Evolutionary conservation across 1,140 invertebrate genomes (phyloP).

Genomic region (Papilio machaon): DNA sequence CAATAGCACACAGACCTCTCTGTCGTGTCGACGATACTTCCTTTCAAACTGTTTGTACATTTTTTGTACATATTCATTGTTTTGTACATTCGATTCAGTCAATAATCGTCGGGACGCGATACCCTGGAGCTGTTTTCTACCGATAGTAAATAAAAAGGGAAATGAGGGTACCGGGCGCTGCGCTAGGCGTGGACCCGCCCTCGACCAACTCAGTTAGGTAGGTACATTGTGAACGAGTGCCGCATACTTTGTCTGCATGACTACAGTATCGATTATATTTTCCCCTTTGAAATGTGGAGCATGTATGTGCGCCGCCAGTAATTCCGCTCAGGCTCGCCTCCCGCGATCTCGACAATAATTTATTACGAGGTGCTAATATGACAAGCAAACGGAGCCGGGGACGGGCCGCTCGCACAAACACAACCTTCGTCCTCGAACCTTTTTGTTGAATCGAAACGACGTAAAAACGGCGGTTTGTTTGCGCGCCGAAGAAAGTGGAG

Average conservation of each 20-base stretch:
- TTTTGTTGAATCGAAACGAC: background rate
- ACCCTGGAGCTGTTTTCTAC: background rate
- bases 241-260: no score
- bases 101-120: background rate
- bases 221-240: no score
- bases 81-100: background rate
- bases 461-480: conserved; percentile 9
- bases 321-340: no score
- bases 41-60: background rate
- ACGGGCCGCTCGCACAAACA: background rate
- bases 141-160: background rate
- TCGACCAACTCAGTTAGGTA: no score
- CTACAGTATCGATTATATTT: no score
- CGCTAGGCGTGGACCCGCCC: background rate
- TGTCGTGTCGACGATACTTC: background rate
- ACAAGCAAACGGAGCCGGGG: background rate
- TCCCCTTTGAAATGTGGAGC: no score
- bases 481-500: conserved; percentile 9
- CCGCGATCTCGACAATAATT: background rate
- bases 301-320: no score
- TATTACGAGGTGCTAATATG: background rate
- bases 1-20: background rate
- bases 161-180: background rate
- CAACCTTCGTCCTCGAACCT: background rate
- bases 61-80: background rate